A percentile compares a stretch with the other conserved stretches of the same genome.
phyloP scores from a whole-genome alignment of 2,888 invertebrate genomes.

The Stegophylla sp. region DNA sequence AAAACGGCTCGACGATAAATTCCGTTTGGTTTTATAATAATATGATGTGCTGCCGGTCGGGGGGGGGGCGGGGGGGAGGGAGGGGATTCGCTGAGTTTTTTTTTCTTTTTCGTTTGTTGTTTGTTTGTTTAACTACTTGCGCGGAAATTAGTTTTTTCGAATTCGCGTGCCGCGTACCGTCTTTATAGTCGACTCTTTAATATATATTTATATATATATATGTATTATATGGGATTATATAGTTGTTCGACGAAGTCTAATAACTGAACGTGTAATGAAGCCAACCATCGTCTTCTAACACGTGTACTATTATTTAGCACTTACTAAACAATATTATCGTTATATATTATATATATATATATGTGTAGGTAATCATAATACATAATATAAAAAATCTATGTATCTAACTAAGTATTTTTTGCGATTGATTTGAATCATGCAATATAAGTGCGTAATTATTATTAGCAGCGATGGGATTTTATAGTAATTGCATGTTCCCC shows the following conservation, averaged over 20 bases:
- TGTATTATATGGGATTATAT: slow-evolving; percentile 26
- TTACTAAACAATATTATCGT: neutral
- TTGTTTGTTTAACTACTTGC: neutral
- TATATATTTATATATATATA: no score
- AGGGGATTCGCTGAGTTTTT: neutral
- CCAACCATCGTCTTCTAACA: slow-evolving; percentile 17
- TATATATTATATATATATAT: no score
- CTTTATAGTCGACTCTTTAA: no score
- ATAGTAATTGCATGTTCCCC: no score
- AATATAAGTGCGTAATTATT: no score
- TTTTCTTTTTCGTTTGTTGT: neutral
- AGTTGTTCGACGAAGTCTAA: slow-evolving; percentile 39
- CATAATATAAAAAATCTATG: no score
- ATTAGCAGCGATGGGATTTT: no score
- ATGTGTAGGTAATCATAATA: no score
- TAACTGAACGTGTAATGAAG: slow-evolving; percentile 35
- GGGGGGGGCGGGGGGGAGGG: no score
- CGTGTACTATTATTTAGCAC: neutral
- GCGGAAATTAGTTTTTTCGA: neutral
- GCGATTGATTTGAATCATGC: no score
- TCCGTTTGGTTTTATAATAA: neutral
- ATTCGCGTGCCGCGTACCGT: neutral
- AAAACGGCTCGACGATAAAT: slow-evolving; percentile 24
- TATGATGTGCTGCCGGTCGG: slow-evolving; percentile 4
- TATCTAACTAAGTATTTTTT: no score